A percentile compares a stretch with the other conserved stretches of the same genome.
Evolutionary conservation across 2,888 invertebrate species (phyloP).

Genomic region (Microctonus brassicae): DNA sequence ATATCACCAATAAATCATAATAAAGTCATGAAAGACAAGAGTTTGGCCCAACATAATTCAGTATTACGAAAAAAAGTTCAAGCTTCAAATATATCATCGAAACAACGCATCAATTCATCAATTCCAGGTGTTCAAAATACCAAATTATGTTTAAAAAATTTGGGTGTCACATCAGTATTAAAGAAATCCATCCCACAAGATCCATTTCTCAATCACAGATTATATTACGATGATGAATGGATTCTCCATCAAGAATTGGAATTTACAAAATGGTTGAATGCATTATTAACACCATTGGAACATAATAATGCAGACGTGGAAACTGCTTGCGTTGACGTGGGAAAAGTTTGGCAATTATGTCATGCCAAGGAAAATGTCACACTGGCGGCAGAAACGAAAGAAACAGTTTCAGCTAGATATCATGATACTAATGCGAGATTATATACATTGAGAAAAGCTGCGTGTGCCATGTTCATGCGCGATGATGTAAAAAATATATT

Average conservation of each 20-base stretch:
- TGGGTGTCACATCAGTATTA: not conserved
- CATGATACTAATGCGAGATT: slow-evolving; percentile 76
- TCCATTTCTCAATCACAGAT: slow-evolving; percentile 77
- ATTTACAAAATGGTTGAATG: slow-evolving; percentile 86
- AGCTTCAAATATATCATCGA: slow-evolving; percentile 24
- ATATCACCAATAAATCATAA: slow-evolving; percentile 51
- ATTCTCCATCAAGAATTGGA: slow-evolving; percentile 79
- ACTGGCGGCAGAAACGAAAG: slow-evolving; percentile 80
- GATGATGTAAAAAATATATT: slow-evolving; percentile 76
- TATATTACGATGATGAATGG: slow-evolving; percentile 79
- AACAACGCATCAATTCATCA: slow-evolving; percentile 41
- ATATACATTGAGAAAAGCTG: slow-evolving; percentile 77
- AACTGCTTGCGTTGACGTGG: slow-evolving; percentile 78
- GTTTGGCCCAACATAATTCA: slow-evolving; percentile 7
- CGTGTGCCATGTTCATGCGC: slow-evolving; percentile 76
- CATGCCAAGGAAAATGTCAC: slow-evolving; percentile 76
- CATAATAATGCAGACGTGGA: slow-evolving; percentile 74
- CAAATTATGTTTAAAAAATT: slow-evolving; percentile 53
- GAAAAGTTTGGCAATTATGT: slow-evolving; percentile 82
- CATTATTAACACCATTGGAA: slow-evolving; percentile 79
- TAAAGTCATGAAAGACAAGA: slow-evolving; percentile 55
- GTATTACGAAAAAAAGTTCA: slow-evolving; percentile 46
- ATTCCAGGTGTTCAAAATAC: slow-evolving; percentile 56
- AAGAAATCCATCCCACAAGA: slow-evolving; percentile 70
- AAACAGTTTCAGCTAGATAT: slow-evolving; percentile 76